phyloP scores from a whole-genome alignment of 2,888 invertebrate species.

The Chouioia cunea region DNA sequence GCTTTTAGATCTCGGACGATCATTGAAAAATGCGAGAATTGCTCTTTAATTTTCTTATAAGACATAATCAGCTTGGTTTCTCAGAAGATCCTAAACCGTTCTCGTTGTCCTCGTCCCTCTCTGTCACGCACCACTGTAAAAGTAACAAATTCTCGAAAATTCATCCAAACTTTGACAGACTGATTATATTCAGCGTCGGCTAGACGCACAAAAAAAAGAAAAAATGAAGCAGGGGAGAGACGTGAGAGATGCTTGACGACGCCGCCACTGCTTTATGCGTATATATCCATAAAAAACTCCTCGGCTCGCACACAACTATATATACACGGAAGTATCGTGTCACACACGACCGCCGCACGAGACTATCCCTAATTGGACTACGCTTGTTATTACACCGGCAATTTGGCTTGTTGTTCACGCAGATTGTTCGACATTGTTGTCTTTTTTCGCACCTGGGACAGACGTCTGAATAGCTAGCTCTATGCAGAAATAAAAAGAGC shows the following conservation, averaged over 20 bases:
- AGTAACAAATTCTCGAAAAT: slow-evolving; percentile 33
- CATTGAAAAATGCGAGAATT: too few species aligned
- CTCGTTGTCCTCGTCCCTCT: neutral
- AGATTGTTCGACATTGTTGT: slow-evolving; percentile 16
- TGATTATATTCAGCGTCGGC: slow-evolving; percentile 3
- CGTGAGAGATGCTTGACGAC: too few species aligned
- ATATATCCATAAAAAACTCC: too few species aligned
- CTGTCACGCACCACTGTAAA: slow-evolving; percentile 34
- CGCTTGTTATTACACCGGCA: slow-evolving; percentile 51
- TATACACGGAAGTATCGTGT: slow-evolving; percentile 50
- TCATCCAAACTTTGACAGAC: slow-evolving; percentile 5
- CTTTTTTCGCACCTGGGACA: slow-evolving; percentile 11
- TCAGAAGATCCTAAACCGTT: slow-evolving; percentile 28
- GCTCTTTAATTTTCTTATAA: neutral
- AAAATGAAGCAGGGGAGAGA: neutral
- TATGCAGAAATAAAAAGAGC: slow-evolving; percentile 7
- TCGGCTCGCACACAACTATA: too few species aligned
- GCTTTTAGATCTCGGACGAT: too few species aligned
- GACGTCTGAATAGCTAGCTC: too few species aligned
- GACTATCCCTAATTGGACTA: slow-evolving; percentile 54
- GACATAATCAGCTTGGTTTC: slow-evolving; percentile 7
- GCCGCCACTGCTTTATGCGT: too few species aligned
- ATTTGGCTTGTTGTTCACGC: slow-evolving; percentile 52
- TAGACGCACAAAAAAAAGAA: neutral
- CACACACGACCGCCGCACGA: slow-evolving; percentile 33